Evolutionary conservation across 2,888 invertebrate genomes (phyloP).

Genomic region (Synergus gifuensis): DNA sequence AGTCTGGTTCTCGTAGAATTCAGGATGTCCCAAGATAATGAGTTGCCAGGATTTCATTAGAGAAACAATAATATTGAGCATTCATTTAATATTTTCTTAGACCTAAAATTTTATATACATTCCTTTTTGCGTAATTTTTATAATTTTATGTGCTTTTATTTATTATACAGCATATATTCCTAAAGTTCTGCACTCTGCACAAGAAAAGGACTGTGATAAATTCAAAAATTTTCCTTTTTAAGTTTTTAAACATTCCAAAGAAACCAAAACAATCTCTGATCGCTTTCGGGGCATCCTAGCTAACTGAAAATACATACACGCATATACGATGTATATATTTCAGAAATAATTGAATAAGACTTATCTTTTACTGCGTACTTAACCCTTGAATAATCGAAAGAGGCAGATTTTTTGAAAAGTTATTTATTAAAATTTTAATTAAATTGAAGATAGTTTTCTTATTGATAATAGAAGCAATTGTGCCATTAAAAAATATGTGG

Average conservation of each 20-base stretch:
- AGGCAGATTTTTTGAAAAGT: neutral
- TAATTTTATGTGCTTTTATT: neutral
- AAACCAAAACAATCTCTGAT: neutral
- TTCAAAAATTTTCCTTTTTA: neutral
- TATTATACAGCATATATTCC: neutral
- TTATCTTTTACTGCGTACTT: neutral
- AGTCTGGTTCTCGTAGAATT: neutral
- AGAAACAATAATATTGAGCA: neutral
- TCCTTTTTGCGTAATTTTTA: neutral
- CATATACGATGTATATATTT: neutral
- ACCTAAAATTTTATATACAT: neutral
- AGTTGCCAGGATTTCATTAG: neutral
- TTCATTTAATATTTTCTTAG: neutral
- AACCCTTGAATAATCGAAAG: neutral
- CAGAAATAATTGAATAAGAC: neutral
- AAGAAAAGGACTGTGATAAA: conserved; percentile 17
- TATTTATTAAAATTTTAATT: neutral
- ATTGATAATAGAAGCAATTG: too few species aligned
- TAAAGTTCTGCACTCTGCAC: neutral
- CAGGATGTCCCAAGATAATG: neutral
- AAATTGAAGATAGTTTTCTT: too few species aligned
- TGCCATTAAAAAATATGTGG: too few species aligned
- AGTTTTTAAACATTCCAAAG: too few species aligned
- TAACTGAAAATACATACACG: neutral
- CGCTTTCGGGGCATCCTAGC: conserved; percentile 5